Conservation (phyloP, 2,113 vertebrate genomes). For the Manacus vitellinus region DNA sequence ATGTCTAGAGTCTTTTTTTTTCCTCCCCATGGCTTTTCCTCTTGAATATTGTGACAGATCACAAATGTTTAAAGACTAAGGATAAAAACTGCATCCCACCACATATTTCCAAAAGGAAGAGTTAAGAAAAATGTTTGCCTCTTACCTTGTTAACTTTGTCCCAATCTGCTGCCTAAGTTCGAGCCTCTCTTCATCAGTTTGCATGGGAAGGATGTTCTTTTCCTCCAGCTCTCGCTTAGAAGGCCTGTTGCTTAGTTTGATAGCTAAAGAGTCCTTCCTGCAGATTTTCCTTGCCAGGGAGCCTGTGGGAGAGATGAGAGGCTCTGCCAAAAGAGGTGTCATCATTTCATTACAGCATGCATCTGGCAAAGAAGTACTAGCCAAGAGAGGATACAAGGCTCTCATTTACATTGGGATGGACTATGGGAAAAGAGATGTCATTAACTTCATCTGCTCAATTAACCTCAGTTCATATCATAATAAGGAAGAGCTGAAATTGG, state of each 20-base stretch:
- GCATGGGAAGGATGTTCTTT: conserved; percentile 97
- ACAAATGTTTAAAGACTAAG: not conserved
- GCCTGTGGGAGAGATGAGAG: conserved; percentile 73
- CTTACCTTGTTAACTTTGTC: conserved; percentile 94
- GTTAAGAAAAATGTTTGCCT: not conserved
- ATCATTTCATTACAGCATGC: not conserved
- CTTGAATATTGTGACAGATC: not conserved
- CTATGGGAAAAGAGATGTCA: not conserved
- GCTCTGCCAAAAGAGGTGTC: conserved; percentile 38
- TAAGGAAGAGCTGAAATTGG: not conserved
- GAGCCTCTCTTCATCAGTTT: conserved; percentile 93
- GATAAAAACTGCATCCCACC: not conserved
- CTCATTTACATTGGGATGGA: not conserved
- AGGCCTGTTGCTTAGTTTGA: conserved; percentile 97
- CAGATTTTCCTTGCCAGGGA: conserved; percentile 93
- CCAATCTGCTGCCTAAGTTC: conserved; percentile 97
- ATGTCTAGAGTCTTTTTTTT: accelerated
- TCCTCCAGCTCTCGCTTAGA: conserved; percentile 95
- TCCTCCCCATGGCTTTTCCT: not conserved
- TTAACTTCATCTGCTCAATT: not conserved
- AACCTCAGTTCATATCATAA: not conserved
- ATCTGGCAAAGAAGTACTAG: not conserved
- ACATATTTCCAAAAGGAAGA: not conserved
- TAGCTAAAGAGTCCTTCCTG: conserved; percentile 96
- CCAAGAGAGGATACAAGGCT: not conserved